Evolutionary conservation across 2,888 invertebrate species (phyloP), one percentile per base, ranked within the genome.

Genomic region (Apodemia hepburni): DNA sequence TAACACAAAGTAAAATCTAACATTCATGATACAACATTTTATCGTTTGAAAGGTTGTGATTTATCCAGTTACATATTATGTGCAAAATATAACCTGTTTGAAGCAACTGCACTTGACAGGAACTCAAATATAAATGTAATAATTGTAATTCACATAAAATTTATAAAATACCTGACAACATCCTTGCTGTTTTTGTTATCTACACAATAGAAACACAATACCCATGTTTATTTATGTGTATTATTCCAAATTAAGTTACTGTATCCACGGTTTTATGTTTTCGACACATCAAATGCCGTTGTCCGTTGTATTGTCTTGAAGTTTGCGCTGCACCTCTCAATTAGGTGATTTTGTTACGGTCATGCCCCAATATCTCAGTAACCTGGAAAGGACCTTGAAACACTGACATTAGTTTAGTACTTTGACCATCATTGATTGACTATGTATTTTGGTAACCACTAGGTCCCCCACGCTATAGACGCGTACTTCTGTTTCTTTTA

Each of bases 371-470:
- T n/a, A 29, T n/a, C 7, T 27, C n/a, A 15, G 17, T 33, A 9
- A 58, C 35, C n/a, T 58, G 58, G 15, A 58, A 58, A 2, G 58
- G 58, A 3, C 58, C 58, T 29, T 58, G 35, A 15, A 15, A 58
- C 15, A 33, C 8, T 2, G 58, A 35, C n/a, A 58, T 15, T 6
- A 58, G 33, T n/a, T 58, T 58, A 17, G 27, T 58, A 29, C 58
- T 58, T 15, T 58, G 29, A 9, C 58, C 58, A 62, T 76, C 77
- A 29, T 71, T 12, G 80, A 33, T 62, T 77, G 79, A 38, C 71
- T 70, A 51, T 64, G 68, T 17, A 77, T 73, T 61, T 79, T 76
- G 57, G 75, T 75, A 58, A 58, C 68, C 17, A 71, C 63, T 0
- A 47, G 64, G n/a, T 67, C 57, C 35, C 66, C 60, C 65, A 71